A percentile compares a stretch with the other conserved stretches of the same genome.
These are phyloP conservation scores for Spea bombifrons DNA, from an alignment of 2,113 vertebrate genomes.

Conservation along the genomic window DNA sequence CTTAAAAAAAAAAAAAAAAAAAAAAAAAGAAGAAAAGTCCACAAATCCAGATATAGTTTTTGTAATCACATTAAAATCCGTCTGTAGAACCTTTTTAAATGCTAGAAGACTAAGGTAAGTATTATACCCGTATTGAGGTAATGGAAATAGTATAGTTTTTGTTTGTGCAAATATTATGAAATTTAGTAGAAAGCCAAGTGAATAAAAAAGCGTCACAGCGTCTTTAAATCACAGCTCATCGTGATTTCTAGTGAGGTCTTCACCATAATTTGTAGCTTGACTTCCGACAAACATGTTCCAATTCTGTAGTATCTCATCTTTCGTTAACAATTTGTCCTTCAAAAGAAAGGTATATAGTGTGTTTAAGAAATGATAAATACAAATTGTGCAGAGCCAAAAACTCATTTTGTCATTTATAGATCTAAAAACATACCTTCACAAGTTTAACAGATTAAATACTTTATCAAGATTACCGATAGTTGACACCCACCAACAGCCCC, in stretches of 20 bases:
- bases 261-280: slow-evolving; percentile 96
- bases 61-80: slow-evolving; percentile 30
- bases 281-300: slow-evolving; percentile 99
- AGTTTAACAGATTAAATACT: no score
- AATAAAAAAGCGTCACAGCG: background rate
- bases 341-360: no score
- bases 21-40: background rate
- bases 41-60: background rate
- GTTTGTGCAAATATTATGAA: slow-evolving; percentile 46
- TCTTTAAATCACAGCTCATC: slow-evolving; percentile 82
- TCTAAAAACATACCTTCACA: no score
- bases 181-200: slow-evolving; percentile 10
- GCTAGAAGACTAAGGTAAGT: slow-evolving; percentile 48
- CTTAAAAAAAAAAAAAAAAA: background rate
- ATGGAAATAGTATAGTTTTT: slow-evolving; percentile 50
- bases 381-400: no score
- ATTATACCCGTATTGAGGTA: slow-evolving; percentile 54
- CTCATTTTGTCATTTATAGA: no score
- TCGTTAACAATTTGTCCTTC: slow-evolving; percentile 85
- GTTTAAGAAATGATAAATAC: no score
- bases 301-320: slow-evolving; percentile 92
- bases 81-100: slow-evolving; percentile 20
- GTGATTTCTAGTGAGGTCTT: slow-evolving; percentile 91
- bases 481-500: no score
- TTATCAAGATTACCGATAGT: no score